A percentile compares a stretch with the other conserved stretches of the same genome.
Evolutionary conservation across 2,888 invertebrate species (phyloP).

Genomic region (Copidosoma aretas): DNA sequence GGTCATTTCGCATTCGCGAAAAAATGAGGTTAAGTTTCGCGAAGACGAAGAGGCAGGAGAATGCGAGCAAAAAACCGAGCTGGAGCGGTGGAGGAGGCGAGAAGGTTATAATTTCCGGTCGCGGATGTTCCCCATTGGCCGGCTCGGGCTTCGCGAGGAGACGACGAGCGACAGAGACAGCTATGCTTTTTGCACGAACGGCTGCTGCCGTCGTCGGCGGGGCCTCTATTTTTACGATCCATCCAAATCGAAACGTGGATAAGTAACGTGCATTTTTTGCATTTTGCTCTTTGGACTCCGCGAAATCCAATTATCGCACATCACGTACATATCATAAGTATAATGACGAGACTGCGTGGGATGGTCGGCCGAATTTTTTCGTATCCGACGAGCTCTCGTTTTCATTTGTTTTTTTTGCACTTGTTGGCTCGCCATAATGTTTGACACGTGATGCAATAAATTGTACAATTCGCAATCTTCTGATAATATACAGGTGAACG

Average conservation of each 20-base stretch:
- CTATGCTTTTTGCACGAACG: constrained; percentile 23
- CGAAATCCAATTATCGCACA: no score
- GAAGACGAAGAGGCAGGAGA: constrained; percentile 9
- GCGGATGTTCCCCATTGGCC: constrained; percentile 36
- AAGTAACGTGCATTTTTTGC: no score
- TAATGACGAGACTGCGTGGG: no score
- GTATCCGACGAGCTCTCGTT: no score
- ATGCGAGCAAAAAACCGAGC: constrained; percentile 7
- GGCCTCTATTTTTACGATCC: not conserved
- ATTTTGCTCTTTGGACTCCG: no score
- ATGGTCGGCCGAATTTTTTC: no score
- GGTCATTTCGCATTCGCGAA: constrained; percentile 32
- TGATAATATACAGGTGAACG: no score
- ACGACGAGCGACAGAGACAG: not conserved
- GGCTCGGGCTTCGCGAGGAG: not conserved
- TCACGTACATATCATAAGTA: no score
- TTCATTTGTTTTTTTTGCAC: no score
- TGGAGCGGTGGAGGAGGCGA: constrained; percentile 19
- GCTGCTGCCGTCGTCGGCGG: not conserved
- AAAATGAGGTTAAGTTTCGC: constrained; percentile 42
- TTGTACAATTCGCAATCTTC: no score
- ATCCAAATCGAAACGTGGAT: constrained; percentile 36
- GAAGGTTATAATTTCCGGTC: constrained; percentile 39
- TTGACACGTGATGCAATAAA: no score
- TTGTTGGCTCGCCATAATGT: no score